Evolutionary conservation across 1,140 invertebrate species (phyloP).

Genomic region (Venustaconcha ellipsiformis): DNA sequence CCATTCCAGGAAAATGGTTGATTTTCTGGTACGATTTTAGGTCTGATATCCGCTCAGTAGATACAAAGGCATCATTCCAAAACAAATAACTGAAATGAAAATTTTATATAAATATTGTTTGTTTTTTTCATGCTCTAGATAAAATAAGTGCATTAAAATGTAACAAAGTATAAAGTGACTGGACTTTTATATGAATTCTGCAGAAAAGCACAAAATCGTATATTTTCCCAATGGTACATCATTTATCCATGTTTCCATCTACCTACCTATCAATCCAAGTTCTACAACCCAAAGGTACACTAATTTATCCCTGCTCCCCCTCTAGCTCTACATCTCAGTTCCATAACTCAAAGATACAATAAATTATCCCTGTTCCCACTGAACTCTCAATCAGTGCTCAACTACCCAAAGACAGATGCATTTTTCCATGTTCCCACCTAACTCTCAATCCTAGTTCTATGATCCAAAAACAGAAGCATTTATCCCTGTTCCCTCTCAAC

Average conservation of each 20-base stretch:
- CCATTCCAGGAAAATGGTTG: constrained; percentile 70
- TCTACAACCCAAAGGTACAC: too few relatives aligned
- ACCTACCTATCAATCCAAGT: neutral
- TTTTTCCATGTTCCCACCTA: too few relatives aligned
- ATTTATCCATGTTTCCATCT: too few relatives aligned
- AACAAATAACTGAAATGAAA: constrained; percentile 61
- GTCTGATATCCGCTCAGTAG: constrained; percentile 65
- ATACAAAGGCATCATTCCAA: constrained; percentile 68
- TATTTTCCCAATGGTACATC: neutral
- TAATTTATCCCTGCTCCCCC: too few relatives aligned
- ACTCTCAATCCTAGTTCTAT: too few relatives aligned
- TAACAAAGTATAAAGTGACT: neutral
- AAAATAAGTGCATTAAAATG: constrained; percentile 15
- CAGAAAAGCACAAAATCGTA: neutral
- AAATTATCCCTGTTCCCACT: too few relatives aligned
- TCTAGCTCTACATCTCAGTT: too few relatives aligned
- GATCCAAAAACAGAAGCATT: neutral
- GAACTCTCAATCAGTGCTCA: too few relatives aligned
- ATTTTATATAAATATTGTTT: neutral
- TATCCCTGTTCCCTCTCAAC: too few relatives aligned
- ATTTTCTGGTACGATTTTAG: constrained; percentile 67
- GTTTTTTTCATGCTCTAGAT: neutral
- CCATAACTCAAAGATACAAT: too few relatives aligned
- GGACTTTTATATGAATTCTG: neutral
- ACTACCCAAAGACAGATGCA: too few relatives aligned